Evolutionary conservation across 2,888 invertebrate species (phyloP).

Genomic region (Pseudococcus jackbeardsleyi): DNA sequence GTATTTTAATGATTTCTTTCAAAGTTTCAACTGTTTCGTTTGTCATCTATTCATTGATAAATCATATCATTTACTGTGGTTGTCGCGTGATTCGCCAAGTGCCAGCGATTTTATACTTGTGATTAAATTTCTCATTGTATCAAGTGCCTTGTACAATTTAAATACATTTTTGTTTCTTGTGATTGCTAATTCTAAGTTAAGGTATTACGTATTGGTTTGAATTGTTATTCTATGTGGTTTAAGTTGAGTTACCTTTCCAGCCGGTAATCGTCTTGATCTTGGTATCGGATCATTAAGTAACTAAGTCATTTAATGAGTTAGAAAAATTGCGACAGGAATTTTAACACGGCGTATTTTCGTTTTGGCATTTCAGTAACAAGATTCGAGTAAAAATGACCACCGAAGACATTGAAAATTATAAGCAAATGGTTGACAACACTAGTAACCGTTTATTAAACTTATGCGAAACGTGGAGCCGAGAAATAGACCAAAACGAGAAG

Average conservation of each 20-base stretch:
- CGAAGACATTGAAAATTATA: conserved; percentile 62
- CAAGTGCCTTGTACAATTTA: background rate
- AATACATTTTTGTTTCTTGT: background rate
- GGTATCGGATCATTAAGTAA: conserved; percentile 21
- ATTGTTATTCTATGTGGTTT: background rate
- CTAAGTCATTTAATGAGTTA: conserved; percentile 43
- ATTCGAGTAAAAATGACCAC: conserved; percentile 57
- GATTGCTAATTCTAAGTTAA: background rate
- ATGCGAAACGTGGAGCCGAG: conserved; percentile 54
- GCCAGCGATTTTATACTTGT: background rate
- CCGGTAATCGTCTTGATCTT: conserved; percentile 1
- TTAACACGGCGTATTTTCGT: conserved; percentile 48
- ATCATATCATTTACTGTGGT: background rate
- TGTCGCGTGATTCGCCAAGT: background rate
- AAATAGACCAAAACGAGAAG: conserved; percentile 33
- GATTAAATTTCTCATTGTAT: conserved; percentile 25
- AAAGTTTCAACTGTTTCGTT: background rate
- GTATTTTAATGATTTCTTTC: background rate
- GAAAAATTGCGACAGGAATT: conserved; percentile 42
- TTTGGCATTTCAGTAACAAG: conserved; percentile 55
- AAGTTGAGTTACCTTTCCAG: conserved; percentile 25
- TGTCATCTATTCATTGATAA: background rate
- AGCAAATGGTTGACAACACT: conserved; percentile 52
- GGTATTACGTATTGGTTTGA: background rate
- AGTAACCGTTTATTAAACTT: conserved; percentile 53